Conservation (phyloP, 2,888 invertebrate species). For the Alentia gelatinosa region DNA sequence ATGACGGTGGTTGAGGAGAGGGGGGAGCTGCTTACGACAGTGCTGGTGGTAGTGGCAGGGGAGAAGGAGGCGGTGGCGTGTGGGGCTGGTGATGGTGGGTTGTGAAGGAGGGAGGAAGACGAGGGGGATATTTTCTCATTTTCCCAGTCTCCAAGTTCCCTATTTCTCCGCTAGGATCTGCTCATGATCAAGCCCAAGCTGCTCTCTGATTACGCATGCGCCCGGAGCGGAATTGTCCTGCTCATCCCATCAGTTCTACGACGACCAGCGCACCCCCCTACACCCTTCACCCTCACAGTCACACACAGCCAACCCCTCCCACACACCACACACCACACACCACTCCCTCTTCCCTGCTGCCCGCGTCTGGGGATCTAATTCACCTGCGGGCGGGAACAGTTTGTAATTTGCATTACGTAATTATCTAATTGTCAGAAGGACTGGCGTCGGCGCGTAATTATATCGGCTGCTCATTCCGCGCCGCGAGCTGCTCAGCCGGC, state of each 20-base stretch:
- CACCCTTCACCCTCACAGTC: neutral
- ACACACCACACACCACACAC: neutral
- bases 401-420: conserved; percentile 47
- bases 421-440: conserved; percentile 42
- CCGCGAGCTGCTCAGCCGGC: neutral
- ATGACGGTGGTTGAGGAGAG: neutral
- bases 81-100: neutral
- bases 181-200: neutral
- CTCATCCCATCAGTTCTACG: neutral
- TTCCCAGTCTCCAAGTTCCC: neutral
- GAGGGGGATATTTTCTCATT: neutral
- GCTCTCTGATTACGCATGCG: neutral
- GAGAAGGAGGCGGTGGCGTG: neutral
- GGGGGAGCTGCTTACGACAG: neutral
- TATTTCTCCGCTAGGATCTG: neutral
- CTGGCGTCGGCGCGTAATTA: neutral
- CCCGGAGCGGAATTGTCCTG: neutral
- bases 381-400: conserved; percentile 4
- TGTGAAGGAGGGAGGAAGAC: neutral
- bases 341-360: neutral
- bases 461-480: conserved; percentile 15
- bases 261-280: neutral
- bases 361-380: neutral
- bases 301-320: neutral
- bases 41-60: neutral